Evolutionary conservation across 2,797 vertebrate genomes (phyloP).

Genomic region (Podarcis siculus): DNA sequence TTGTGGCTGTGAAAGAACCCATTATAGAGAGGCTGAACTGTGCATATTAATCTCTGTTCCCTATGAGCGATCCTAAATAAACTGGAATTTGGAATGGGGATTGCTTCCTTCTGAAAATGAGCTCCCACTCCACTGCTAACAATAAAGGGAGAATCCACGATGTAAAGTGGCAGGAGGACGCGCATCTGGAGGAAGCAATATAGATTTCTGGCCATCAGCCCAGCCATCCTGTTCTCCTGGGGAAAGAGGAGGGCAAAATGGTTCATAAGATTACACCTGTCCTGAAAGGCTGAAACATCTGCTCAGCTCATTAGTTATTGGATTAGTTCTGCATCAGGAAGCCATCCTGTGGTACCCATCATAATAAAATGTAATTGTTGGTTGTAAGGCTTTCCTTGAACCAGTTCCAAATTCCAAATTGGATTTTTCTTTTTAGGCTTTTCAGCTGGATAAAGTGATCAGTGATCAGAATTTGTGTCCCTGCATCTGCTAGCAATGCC

Average conservation of each 20-base stretch:
- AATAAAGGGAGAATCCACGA: slow-evolving; percentile 33
- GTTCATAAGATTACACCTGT: slow-evolving; percentile 62
- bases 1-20: slow-evolving; percentile 4
- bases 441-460: not conserved
- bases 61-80: slow-evolving; percentile 13
- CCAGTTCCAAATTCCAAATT: slow-evolving; percentile 48
- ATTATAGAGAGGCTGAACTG: slow-evolving; percentile 1
- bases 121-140: not conserved
- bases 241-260: slow-evolving; percentile 20
- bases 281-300: slow-evolving; percentile 58
- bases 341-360: slow-evolving; percentile 34
- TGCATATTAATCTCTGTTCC: not conserved
- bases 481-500: not conserved
- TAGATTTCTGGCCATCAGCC: slow-evolving; percentile 41
- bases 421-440: not conserved
- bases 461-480: not conserved
- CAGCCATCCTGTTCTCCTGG: slow-evolving; percentile 46
- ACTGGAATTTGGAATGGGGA: slow-evolving; percentile 1
- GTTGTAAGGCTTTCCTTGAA: slow-evolving; percentile 11
- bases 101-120: slow-evolving; percentile 12
- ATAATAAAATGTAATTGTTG: slow-evolving; percentile 30
- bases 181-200: slow-evolving; percentile 36
- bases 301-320: slow-evolving; percentile 47
- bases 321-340: slow-evolving; percentile 62
- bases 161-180: slow-evolving; percentile 30